These are phyloP conservation scores for Mohoua ochrocephala DNA, from an alignment of 2,113 vertebrate species.

Conservation along the genomic window DNA sequence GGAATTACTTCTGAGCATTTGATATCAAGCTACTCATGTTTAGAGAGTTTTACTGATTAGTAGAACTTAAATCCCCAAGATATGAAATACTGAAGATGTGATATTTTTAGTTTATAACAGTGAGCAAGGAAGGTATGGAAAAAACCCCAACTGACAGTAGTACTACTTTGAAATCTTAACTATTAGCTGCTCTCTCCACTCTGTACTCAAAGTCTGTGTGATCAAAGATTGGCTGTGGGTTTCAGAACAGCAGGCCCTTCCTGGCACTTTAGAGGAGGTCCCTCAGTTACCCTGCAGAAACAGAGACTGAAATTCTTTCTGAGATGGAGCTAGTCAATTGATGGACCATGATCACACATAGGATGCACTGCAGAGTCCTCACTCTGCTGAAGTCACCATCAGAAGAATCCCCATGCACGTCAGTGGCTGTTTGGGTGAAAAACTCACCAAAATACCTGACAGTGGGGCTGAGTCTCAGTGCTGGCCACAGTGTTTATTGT, in stretches of 20 bases:
- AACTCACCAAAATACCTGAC: not conserved
- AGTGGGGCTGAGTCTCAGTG: not conserved
- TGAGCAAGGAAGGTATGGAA: not conserved
- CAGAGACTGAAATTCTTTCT: not conserved
- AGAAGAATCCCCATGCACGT: not conserved
- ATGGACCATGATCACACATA: accelerated
- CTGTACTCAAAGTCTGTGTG: not conserved
- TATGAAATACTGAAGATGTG: not conserved
- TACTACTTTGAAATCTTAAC: not conserved
- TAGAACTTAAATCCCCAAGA: not conserved
- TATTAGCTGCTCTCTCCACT: not conserved
- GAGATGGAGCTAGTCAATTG: accelerated
- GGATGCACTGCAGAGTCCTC: not conserved
- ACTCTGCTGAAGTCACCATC: not conserved
- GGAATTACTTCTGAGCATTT: not conserved
- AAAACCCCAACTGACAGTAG: not conserved
- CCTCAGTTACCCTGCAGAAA: not conserved
- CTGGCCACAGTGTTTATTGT: not conserved
- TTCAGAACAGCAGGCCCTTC: not conserved
- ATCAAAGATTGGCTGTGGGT: not conserved
- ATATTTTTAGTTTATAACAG: not conserved
- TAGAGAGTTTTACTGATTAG: not conserved
- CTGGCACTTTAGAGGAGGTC: not conserved
- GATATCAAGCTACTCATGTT: not conserved
- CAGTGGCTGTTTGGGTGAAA: not conserved